Percentiles rank a stretch among this genome's conserved stretches.
phyloP scores from a whole-genome alignment of 2,888 invertebrate species.

The Eulithis prunata region DNA sequence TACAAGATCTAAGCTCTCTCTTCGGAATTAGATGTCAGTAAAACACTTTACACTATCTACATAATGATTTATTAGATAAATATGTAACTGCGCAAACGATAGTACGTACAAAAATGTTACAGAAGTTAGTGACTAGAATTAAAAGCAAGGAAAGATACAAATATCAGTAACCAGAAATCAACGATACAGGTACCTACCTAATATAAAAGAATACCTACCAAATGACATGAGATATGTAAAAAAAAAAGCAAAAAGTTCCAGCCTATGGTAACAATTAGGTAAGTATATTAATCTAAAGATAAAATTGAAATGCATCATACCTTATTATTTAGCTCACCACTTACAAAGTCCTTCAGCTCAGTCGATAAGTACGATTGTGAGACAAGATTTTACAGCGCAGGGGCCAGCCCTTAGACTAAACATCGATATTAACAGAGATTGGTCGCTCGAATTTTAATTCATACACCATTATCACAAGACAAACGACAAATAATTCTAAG shows the following conservation, averaged over 20 bases:
- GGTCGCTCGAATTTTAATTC: constrained; percentile 75
- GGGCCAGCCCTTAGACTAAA: constrained; percentile 75
- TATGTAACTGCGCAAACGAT: constrained; percentile 4
- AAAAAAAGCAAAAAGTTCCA: constrained; percentile 56
- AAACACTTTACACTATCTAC: constrained; percentile 23
- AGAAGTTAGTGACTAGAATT: constrained; percentile 39
- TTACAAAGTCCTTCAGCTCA: constrained; percentile 39
- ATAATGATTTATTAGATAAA: not conserved
- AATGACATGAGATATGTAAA: constrained; percentile 29
- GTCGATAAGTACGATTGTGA: constrained; percentile 44
- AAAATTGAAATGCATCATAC: constrained; percentile 75
- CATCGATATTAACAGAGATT: constrained; percentile 72
- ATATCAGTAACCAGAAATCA: constrained; percentile 4
- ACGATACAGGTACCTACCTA: constrained; percentile 3
- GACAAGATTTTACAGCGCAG: constrained; percentile 52
- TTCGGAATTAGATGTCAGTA: constrained; percentile 21
- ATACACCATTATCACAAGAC: constrained; percentile 78
- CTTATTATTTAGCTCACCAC: constrained; percentile 51
- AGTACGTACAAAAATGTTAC: constrained; percentile 8
- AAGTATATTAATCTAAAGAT: constrained; percentile 57
- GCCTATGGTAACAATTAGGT: constrained; percentile 67
- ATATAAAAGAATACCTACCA: constrained; percentile 5
- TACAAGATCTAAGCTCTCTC: constrained; percentile 48
- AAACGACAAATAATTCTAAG: constrained; percentile 78
- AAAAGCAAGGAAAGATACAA: constrained; percentile 28